Evolutionary conservation across 2,888 invertebrate genomes (phyloP).

Genomic region (Tetheella fluctuosa): DNA sequence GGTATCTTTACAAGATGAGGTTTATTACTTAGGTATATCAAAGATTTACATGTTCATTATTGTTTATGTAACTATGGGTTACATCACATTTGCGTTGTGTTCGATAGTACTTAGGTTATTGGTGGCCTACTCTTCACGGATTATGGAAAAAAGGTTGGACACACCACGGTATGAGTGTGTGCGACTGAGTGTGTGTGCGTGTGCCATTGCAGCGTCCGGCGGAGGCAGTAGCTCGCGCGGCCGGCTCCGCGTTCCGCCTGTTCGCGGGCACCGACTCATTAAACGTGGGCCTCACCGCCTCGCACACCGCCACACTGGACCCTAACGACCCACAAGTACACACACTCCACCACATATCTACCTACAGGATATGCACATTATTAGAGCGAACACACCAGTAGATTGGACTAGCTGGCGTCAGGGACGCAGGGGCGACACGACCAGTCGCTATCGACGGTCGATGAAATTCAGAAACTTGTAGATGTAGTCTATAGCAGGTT

Average conservation of each 20-base stretch:
- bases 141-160: not conserved
- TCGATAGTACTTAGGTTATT: not conserved
- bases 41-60: not conserved
- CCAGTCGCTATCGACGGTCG: not conserved
- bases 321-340: slow-evolving; percentile 81
- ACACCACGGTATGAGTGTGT: slow-evolving; percentile 41
- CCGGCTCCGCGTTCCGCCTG: slow-evolving; percentile 90
- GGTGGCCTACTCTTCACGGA: too few relatives aligned
- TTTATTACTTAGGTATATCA: too few relatives aligned
- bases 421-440: not conserved
- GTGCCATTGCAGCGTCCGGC: slow-evolving; percentile 87
- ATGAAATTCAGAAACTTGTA: not conserved
- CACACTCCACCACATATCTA: slow-evolving; percentile 33
- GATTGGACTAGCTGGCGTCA: not conserved
- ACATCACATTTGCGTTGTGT: not conserved
- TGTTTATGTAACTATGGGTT: not conserved
- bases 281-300: slow-evolving; percentile 87
- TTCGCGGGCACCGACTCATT: slow-evolving; percentile 90
- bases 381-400: slow-evolving; percentile 16
- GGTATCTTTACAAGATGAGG: too few relatives aligned
- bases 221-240: slow-evolving; percentile 91
- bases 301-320: slow-evolving; percentile 82
- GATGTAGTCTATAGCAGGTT: not conserved
- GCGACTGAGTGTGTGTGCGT: slow-evolving; percentile 29
- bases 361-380: slow-evolving; percentile 52